Conservation (phyloP, 2,888 invertebrate genomes). For the Caenorhabditis angaria region DNA sequence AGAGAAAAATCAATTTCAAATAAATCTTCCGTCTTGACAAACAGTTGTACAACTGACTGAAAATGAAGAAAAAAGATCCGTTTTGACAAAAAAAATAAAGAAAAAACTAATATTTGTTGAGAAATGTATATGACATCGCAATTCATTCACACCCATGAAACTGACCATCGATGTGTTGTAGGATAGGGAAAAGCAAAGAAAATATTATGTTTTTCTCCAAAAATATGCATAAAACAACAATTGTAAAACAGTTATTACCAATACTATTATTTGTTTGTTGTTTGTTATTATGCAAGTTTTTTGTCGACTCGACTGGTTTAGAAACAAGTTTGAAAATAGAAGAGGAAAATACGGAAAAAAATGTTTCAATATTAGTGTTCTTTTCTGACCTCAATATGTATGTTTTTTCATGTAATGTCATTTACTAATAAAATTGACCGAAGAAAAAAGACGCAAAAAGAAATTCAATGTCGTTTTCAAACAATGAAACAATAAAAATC, state of each 20-base stretch:
- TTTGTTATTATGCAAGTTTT: constrained; percentile 2
- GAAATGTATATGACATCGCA: not conserved
- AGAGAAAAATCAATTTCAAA: no score
- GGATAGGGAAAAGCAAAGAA: no score
- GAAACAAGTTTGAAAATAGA: not conserved
- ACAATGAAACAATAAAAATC: constrained; percentile 1
- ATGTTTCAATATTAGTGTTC: not conserved
- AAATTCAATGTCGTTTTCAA: not conserved
- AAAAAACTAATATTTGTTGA: not conserved
- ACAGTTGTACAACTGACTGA: no score
- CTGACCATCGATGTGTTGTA: not conserved
- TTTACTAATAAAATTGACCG: constrained; percentile 1
- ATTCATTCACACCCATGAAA: constrained; percentile 1
- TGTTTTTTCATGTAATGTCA: not conserved
- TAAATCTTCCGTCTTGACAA: no score
- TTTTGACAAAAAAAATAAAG: not conserved
- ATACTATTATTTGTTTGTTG: not conserved
- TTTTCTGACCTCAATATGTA: not conserved
- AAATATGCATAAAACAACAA: not conserved
- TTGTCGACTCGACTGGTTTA: not conserved
- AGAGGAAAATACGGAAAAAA: not conserved
- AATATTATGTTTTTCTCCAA: no score
- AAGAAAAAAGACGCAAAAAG: not conserved
- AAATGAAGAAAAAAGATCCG: not conserved
- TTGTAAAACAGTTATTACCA: not conserved